Conservation (phyloP, 2,113 vertebrate genomes). For the Morone saxatilis region DNA sequence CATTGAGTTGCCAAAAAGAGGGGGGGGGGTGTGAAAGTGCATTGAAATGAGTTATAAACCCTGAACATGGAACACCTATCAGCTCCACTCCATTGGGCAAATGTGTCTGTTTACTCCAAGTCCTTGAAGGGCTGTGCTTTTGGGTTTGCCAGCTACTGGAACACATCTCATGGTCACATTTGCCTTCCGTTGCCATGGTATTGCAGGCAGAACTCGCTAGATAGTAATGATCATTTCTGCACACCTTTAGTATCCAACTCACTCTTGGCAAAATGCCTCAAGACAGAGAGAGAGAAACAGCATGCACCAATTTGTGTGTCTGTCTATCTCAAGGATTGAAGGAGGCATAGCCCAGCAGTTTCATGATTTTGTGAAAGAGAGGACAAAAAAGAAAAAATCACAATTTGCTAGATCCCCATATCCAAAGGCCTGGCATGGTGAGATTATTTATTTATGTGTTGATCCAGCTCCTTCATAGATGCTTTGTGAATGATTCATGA, state of each 20-base stretch:
- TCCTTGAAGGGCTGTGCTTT: slow-evolving; percentile 74
- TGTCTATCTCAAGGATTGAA: slow-evolving; percentile 35
- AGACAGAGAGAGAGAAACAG: slow-evolving; percentile 21
- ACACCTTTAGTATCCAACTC: slow-evolving; percentile 68
- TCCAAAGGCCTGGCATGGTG: slow-evolving; percentile 31
- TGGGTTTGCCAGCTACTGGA: slow-evolving; percentile 63
- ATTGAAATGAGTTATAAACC: slow-evolving; percentile 60
- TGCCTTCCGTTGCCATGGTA: slow-evolving; percentile 77
- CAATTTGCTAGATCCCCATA: slow-evolving; percentile 20
- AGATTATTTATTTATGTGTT: slow-evolving; percentile 71
- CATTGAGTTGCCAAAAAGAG: slow-evolving; percentile 42
- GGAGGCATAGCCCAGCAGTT: slow-evolving; percentile 13
- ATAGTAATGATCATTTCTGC: slow-evolving; percentile 65
- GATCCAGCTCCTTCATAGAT: slow-evolving; percentile 51
- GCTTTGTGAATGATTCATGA: slow-evolving; percentile 75
- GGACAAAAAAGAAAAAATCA: not conserved
- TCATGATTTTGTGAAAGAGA: slow-evolving; percentile 9
- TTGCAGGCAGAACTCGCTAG: slow-evolving; percentile 57
- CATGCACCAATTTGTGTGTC: slow-evolving; percentile 40
- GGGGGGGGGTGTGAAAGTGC: slow-evolving; percentile 20
- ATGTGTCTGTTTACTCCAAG: slow-evolving; percentile 75
- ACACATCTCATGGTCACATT: slow-evolving; percentile 74
- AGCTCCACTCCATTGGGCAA: slow-evolving; percentile 73
- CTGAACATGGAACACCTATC: slow-evolving; percentile 66
- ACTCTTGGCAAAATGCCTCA: slow-evolving; percentile 28